Conservation (phyloP, 92 coral and sea anemone species). For the Nematostella vectensis region DNA sequence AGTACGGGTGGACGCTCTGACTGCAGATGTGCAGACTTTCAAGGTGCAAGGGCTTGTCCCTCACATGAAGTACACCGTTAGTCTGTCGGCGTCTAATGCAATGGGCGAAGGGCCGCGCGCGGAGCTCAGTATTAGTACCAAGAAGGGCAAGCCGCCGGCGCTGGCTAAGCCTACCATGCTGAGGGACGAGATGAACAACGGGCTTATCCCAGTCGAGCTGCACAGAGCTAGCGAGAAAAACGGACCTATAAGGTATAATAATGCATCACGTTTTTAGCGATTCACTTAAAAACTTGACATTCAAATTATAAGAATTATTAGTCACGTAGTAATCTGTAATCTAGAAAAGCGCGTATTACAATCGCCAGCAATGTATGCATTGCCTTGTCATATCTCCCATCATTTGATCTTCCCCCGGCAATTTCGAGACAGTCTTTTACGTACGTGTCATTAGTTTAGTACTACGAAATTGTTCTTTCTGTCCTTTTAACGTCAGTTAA, state of each 20-base stretch:
- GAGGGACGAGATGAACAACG: conserved; percentile 35
- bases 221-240: conserved; percentile 61
- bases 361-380: no score
- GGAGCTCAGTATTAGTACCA: conserved; percentile 40
- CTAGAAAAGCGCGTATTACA: no score
- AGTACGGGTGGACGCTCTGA: conserved; percentile 19
- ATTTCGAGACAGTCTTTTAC: no score
- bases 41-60: conserved; percentile 54
- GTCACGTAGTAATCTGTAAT: no score
- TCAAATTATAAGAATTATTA: no score
- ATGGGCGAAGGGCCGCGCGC: conserved; percentile 50
- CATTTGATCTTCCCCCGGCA: no score
- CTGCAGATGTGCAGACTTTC: conserved; percentile 24
- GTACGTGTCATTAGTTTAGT: no score
- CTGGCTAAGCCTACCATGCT: conserved; percentile 48
- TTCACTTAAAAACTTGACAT: no score
- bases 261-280: background rate
- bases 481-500: no score
- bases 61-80: conserved; percentile 46
- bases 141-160: conserved; percentile 55
- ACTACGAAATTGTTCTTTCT: no score
- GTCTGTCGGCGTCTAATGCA: conserved; percentile 48
- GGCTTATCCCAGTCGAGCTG: conserved; percentile 58
- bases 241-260: conserved; percentile 89
- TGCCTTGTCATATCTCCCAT: no score